Percentiles rank a stretch among this genome's conserved stretches.
These are phyloP conservation scores for Colius striatus DNA, from an alignment of 2,113 vertebrate species.

Conservation along the genomic window DNA sequence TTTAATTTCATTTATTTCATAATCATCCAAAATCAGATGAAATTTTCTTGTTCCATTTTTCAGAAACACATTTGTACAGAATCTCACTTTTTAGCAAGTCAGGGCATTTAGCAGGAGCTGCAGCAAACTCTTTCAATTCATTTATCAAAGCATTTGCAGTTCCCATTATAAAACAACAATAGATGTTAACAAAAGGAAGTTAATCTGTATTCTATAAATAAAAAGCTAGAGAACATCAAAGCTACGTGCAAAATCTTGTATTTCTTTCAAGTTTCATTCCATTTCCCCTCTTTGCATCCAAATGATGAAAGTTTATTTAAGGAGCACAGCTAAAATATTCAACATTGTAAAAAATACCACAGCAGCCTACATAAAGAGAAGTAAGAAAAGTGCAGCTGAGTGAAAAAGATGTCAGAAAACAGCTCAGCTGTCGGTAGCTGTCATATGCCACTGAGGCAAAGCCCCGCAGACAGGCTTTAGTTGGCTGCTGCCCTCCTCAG, in stretches of 20 bases:
- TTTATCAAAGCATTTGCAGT: constrained; percentile 46
- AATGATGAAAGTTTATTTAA: constrained; percentile 37
- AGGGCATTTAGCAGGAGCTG: background rate
- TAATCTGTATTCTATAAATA: constrained; percentile 67
- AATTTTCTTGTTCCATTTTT: constrained; percentile 23
- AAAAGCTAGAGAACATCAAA: constrained; percentile 58
- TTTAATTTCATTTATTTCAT: too few species aligned
- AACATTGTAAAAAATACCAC: background rate
- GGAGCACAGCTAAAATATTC: background rate
- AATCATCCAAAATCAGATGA: constrained; percentile 19
- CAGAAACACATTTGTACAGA: constrained; percentile 1
- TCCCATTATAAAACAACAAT: constrained; percentile 50
- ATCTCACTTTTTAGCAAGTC: background rate
- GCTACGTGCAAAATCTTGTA: background rate
- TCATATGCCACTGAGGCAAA: background rate
- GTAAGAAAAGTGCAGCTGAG: background rate
- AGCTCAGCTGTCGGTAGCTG: background rate
- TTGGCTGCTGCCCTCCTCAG: background rate
- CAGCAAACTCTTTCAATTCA: constrained; percentile 53
- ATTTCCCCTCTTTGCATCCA: background rate
- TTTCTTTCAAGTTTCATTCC: constrained; percentile 51
- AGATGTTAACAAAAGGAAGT: constrained; percentile 55
- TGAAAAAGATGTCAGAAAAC: constrained; percentile 13
- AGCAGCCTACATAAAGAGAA: background rate
- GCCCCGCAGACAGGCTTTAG: background rate